Conservation (phyloP, 1,140 invertebrate species). For the Hyles euphorbiae region DNA sequence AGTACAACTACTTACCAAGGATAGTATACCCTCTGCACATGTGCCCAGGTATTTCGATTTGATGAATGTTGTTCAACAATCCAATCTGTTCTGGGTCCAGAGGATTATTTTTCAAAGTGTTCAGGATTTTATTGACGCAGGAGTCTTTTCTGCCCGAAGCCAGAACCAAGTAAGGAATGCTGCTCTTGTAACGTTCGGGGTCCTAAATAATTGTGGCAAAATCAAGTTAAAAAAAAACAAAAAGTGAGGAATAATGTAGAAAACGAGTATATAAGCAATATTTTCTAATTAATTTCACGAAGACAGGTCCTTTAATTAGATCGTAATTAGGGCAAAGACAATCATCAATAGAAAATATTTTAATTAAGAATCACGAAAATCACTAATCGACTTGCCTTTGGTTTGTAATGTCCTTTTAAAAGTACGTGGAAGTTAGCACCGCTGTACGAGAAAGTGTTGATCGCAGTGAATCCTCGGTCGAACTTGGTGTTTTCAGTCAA, state of each 20-base stretch:
- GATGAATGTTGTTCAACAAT: conserved; percentile 14
- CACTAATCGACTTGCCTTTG: conserved; percentile 20
- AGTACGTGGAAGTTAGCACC: conserved; percentile 94
- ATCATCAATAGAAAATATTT: no score
- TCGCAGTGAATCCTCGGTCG: conserved; percentile 86
- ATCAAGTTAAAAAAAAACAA: conserved; percentile 29
- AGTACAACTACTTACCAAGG: conserved; percentile 3
- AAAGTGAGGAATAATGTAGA: background rate
- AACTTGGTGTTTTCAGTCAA: conserved; percentile 83
- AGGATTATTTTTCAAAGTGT: background rate
- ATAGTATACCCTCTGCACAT: conserved; percentile 11
- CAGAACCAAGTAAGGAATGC: conserved; percentile 10
- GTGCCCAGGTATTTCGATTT: conserved; percentile 10
- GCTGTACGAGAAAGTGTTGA: conserved; percentile 97
- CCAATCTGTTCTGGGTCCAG: conserved; percentile 12
- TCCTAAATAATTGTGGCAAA: conserved; percentile 1
- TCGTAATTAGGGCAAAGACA: no score
- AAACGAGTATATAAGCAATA: background rate
- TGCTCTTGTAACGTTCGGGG: conserved; percentile 11
- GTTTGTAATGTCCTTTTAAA: conserved; percentile 77
- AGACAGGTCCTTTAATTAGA: no score
- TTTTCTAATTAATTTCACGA: background rate
- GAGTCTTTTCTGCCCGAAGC: conserved; percentile 2
- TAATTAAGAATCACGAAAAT: no score
- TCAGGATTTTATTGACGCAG: conserved; percentile 7